Percentiles rank a stretch among this genome's conserved stretches.
phyloP scores from a whole-genome alignment of 2,888 invertebrate species.

The Athalia cordata region DNA sequence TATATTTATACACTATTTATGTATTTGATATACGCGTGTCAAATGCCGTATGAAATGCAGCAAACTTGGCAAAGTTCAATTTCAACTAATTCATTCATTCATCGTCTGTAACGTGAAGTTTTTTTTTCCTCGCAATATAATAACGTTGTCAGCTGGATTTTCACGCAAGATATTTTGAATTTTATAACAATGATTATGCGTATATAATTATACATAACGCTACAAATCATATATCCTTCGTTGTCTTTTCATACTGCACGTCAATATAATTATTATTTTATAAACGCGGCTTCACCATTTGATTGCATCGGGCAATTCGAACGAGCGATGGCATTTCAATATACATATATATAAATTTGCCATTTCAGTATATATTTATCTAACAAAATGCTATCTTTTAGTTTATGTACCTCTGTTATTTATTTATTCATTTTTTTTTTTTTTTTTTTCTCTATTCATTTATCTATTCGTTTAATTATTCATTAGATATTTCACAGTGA shows the following conservation, averaged over 20 bases:
- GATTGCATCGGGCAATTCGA: conserved; percentile 70
- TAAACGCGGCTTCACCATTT: conserved; percentile 53
- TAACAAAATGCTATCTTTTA: conserved; percentile 23
- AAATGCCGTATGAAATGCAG: conserved; percentile 27
- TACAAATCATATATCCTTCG: conserved; percentile 41
- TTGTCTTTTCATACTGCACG: conserved; percentile 43
- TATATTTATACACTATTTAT: conserved; percentile 8
- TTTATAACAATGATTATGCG: neutral
- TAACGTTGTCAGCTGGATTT: neutral
- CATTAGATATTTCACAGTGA: neutral
- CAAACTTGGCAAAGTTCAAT: conserved; percentile 25
- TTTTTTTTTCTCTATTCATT: neutral
- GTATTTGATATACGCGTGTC: conserved; percentile 28
- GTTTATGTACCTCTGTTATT: no score
- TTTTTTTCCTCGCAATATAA: neutral
- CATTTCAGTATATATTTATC: conserved; percentile 35
- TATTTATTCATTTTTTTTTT: neutral
- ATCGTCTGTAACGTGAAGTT: neutral
- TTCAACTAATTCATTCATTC: conserved; percentile 28
- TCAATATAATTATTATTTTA: conserved; percentile 29
- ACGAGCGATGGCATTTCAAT: conserved; percentile 31
- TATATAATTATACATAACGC: conserved; percentile 21
- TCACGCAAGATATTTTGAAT: conserved; percentile 1
- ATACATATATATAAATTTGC: conserved; percentile 24
- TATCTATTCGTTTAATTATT: neutral